phyloP scores from a whole-genome alignment of 2,113 vertebrate genomes.

The Melierax canorus region DNA sequence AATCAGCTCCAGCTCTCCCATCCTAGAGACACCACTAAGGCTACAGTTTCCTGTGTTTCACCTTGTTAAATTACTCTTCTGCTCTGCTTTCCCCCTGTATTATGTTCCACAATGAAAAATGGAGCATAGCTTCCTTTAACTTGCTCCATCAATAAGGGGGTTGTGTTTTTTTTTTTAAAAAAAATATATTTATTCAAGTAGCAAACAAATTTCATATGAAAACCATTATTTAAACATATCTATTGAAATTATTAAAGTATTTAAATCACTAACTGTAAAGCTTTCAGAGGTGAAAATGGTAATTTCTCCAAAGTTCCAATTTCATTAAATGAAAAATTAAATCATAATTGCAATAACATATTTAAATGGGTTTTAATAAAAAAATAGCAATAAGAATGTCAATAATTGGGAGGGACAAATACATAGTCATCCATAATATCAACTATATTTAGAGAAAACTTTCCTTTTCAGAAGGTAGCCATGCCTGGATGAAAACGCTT shows the following conservation, averaged over 20 bases:
- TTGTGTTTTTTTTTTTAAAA: background rate
- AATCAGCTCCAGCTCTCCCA: background rate
- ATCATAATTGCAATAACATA: background rate
- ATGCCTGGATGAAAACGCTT: background rate
- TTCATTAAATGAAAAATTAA: background rate
- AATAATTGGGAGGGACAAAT: background rate
- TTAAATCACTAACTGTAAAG: background rate
- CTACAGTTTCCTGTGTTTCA: background rate
- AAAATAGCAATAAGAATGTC: background rate
- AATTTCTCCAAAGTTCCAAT: background rate
- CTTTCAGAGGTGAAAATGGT: background rate
- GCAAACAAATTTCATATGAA: background rate
- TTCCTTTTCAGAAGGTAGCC: background rate
- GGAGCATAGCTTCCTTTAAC: background rate
- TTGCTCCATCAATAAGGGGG: background rate
- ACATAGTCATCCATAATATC: background rate
- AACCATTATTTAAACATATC: background rate
- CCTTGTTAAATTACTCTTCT: background rate
- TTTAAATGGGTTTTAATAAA: background rate
- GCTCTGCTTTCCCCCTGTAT: background rate
- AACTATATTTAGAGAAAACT: background rate
- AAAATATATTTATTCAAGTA: background rate
- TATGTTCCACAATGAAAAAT: background rate
- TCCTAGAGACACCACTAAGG: background rate
- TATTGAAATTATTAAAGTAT: background rate